Percentiles rank a stretch among this genome's conserved stretches.
Conservation (phyloP, 2,888 invertebrate genomes). For the Cerastis rubricosa region DNA sequence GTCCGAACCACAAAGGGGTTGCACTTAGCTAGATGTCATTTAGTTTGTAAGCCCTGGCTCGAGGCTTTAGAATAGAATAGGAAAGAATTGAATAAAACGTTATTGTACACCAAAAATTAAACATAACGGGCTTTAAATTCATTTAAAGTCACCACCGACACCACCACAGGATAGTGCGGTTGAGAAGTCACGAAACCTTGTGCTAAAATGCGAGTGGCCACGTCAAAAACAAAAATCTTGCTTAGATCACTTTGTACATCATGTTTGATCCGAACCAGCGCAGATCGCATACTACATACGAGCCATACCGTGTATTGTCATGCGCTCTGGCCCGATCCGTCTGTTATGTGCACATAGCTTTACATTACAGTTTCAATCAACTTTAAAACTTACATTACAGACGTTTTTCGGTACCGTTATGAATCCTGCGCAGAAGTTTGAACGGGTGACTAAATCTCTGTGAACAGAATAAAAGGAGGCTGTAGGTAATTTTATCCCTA, state of each 20-base stretch:
- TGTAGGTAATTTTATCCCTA: neutral
- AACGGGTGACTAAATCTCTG: constrained; percentile 83
- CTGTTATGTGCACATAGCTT: neutral
- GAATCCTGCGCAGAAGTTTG: constrained; percentile 86
- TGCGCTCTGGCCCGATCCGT: neutral
- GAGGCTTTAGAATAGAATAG: too few relatives aligned
- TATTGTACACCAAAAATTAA: too few relatives aligned
- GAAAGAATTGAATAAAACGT: too few relatives aligned
- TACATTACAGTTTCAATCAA: neutral
- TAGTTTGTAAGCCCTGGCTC: too few relatives aligned
- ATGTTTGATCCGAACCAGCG: neutral
- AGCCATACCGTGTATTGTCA: neutral
- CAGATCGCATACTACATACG: neutral
- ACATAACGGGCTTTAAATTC: too few relatives aligned
- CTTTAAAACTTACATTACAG: constrained; percentile 81
- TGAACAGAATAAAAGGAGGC: constrained; percentile 43
- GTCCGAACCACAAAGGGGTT: too few relatives aligned
- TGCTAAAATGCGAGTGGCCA: too few relatives aligned
- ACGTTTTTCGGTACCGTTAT: constrained; percentile 84
- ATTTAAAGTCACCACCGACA: too few relatives aligned
- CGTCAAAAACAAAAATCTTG: neutral
- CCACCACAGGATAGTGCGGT: too few relatives aligned
- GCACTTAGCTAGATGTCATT: too few relatives aligned
- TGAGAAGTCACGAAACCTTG: too few relatives aligned
- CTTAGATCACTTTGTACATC: neutral